Percentiles rank a stretch among this genome's conserved stretches.
Evolutionary conservation across 2,888 invertebrate genomes (phyloP).

Genomic region (Thysanoteuthis rhombus): DNA sequence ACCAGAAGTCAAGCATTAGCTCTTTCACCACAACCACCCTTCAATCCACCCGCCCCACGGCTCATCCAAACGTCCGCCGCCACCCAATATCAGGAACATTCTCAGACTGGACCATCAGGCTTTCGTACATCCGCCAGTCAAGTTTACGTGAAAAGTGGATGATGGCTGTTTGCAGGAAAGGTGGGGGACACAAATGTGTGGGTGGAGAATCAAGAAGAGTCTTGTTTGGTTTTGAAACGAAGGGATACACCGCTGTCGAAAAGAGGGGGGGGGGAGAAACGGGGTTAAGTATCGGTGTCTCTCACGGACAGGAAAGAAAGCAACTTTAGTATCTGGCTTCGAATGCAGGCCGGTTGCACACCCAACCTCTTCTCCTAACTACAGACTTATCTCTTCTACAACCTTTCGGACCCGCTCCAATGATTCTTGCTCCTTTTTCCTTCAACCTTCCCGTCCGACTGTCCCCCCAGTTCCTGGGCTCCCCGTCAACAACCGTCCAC

Average conservation of each 20-base stretch:
- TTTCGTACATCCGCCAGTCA: conserved; percentile 12
- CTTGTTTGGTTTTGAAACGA: neutral
- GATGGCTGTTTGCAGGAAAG: neutral
- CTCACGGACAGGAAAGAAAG: too few species aligned
- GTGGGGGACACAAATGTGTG: neutral
- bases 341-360: neutral
- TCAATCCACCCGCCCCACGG: neutral
- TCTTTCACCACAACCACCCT: neutral
- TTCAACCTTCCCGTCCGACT: neutral
- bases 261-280: neutral
- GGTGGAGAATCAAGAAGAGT: neutral
- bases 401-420: neutral
- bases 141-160: neutral
- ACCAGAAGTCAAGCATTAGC: neutral
- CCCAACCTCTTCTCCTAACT: neutral
- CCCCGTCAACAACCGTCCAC: neutral
- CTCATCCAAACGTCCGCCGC: neutral
- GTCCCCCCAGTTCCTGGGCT: neutral
- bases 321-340: neutral
- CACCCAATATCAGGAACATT: neutral
- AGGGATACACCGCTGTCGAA: neutral
- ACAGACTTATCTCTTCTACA: neutral
- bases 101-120: too few species aligned
- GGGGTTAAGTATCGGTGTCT: neutral
- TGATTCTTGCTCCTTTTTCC: neutral